Conservation (phyloP, 2,888 invertebrate species). For the Drosophila atroscutellata region DNA sequence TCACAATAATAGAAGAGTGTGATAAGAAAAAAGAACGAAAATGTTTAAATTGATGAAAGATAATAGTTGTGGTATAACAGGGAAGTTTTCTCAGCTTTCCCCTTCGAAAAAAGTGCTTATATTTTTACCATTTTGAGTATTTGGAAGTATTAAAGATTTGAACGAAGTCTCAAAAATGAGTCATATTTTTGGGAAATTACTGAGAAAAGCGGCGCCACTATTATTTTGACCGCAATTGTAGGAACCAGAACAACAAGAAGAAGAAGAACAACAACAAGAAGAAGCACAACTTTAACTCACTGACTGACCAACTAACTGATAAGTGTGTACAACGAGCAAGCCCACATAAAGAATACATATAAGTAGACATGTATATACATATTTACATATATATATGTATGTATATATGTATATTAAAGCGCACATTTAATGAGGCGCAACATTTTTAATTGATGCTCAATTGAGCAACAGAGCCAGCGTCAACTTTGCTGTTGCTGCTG, state of each 20-base stretch:
- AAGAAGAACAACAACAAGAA: not conserved
- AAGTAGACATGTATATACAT: not conserved
- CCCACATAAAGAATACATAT: not conserved
- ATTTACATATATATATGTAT: not conserved
- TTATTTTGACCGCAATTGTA: not conserved
- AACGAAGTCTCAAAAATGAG: not conserved
- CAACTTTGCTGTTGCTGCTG: slow-evolving; percentile 19
- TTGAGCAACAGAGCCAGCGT: slow-evolving; percentile 52
- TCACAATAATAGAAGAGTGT: not conserved
- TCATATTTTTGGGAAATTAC: not conserved
- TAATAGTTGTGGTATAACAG: not conserved
- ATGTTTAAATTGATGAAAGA: too few relatives aligned
- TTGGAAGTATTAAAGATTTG: not conserved
- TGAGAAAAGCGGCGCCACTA: not conserved
- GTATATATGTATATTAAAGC: slow-evolving; percentile 32
- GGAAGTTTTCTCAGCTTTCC: not conserved
- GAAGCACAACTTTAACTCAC: slow-evolving; percentile 12
- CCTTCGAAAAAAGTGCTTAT: not conserved
- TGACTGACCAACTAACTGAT: slow-evolving; percentile 12
- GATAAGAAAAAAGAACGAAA: too few relatives aligned
- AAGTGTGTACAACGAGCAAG: slow-evolving; percentile 30
- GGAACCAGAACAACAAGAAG: not conserved
- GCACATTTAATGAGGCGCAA: slow-evolving; percentile 73
- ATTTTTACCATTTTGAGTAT: not conserved
- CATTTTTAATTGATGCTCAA: slow-evolving; percentile 79